Conservation (phyloP, 2,888 invertebrate species). For the Chrysolina haemoptera region DNA sequence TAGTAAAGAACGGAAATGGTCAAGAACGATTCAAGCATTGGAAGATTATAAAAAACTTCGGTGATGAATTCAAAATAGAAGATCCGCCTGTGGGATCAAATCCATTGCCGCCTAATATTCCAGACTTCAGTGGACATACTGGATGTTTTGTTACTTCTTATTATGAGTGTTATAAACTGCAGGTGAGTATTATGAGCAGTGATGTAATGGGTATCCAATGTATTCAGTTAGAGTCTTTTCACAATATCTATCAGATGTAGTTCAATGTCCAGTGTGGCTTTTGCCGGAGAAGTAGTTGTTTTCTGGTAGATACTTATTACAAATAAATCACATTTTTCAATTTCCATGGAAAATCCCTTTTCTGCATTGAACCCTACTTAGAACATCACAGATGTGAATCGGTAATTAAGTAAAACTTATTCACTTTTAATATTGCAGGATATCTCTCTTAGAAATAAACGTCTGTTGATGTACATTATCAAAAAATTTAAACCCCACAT, state of each 20-base stretch:
- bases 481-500: conserved; percentile 72
- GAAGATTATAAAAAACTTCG: conserved; percentile 66
- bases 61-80: conserved; percentile 71
- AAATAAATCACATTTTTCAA: too few relatives aligned
- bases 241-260: too few relatives aligned
- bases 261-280: too few relatives aligned
- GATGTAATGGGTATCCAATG: neutral
- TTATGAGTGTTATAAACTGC: conserved; percentile 69
- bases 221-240: too few relatives aligned
- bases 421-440: conserved; percentile 43
- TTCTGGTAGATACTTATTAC: too few relatives aligned
- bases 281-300: too few relatives aligned
- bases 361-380: too few relatives aligned
- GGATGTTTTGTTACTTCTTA: conserved; percentile 74
- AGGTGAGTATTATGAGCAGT: conserved; percentile 58
- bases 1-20: conserved; percentile 72
- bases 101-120: conserved; percentile 66
- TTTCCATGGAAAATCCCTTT: too few relatives aligned
- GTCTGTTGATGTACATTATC: conserved; percentile 64
- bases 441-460: conserved; percentile 47
- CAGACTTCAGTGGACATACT: conserved; percentile 67
- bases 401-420: too few relatives aligned
- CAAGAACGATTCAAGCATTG: conserved; percentile 67
- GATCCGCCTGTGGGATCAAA: conserved; percentile 69
- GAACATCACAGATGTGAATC: too few relatives aligned